phyloP scores from a whole-genome alignment of 2,113 vertebrate genomes.

The Mormyrus lacerda region DNA sequence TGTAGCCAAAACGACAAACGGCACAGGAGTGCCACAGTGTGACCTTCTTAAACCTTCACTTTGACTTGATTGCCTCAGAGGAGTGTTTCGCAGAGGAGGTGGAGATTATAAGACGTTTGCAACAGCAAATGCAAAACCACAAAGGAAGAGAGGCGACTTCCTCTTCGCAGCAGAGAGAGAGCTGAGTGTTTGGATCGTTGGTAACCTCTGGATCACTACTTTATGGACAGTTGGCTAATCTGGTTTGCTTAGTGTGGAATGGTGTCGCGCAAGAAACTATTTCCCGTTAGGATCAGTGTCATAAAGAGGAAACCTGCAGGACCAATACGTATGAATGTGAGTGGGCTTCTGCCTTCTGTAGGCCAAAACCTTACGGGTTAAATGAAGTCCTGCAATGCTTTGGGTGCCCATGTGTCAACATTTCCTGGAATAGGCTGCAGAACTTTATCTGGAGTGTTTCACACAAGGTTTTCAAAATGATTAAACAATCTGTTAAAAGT shows the following conservation, averaged over 20 bases:
- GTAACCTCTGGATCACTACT: not conserved
- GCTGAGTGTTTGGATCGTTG: not conserved
- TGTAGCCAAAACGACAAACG: not conserved
- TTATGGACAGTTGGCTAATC: not conserved
- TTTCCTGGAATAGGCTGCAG: not conserved
- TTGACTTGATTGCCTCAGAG: not conserved
- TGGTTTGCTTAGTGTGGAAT: not conserved
- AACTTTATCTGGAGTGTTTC: not conserved
- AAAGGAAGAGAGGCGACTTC: constrained; percentile 3
- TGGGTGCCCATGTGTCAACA: not conserved
- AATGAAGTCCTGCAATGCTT: not conserved
- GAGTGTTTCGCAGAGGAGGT: not conserved
- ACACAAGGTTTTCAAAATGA: not conserved
- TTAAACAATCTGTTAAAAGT: not conserved
- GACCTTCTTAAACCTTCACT: not conserved
- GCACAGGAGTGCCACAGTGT: not conserved
- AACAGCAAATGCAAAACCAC: constrained; percentile 10
- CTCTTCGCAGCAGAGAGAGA: not conserved
- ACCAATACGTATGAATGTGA: not conserved
- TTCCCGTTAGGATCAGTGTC: not conserved
- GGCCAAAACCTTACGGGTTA: not conserved
- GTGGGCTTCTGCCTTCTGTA: not conserved
- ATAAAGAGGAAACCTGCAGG: not conserved
- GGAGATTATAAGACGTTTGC: not conserved
- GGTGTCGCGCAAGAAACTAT: not conserved